A percentile compares a stretch with the other conserved stretches of the same genome.
phyloP scores from a whole-genome alignment of 2,797 vertebrate genomes.

The Xiphorhynchus erythropygius region DNA sequence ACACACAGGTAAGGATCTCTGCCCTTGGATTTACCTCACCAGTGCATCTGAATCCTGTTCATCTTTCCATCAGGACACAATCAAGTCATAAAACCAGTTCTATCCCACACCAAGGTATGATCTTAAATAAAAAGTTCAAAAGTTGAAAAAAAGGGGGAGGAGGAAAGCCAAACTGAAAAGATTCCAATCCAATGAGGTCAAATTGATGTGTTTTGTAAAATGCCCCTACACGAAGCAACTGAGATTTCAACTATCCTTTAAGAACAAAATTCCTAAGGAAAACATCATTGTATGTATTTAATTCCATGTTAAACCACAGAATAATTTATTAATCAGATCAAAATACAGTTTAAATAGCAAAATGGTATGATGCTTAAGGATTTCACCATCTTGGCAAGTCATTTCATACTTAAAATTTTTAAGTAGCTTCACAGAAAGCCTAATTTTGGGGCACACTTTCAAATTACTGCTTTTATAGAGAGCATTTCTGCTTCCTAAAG shows the following conservation, averaged over 20 bases:
- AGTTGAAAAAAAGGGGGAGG: background rate
- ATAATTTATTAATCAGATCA: background rate
- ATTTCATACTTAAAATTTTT: background rate
- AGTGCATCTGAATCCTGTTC: background rate
- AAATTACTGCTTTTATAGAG: background rate
- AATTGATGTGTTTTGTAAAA: background rate
- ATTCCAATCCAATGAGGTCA: background rate
- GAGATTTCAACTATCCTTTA: background rate
- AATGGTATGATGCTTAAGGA: background rate
- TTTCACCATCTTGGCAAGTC: background rate
- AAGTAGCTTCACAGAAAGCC: background rate
- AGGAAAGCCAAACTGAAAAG: background rate
- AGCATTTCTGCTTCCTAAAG: background rate
- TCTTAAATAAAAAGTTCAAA: background rate
- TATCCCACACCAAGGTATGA: background rate
- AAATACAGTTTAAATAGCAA: background rate
- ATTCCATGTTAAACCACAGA: background rate
- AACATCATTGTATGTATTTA: background rate
- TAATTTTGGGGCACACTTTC: background rate
- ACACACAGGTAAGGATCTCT: background rate
- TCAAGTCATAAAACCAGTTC: background rate
- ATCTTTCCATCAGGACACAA: rapidly evolving
- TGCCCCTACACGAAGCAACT: rapidly evolving
- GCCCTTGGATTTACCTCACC: background rate
- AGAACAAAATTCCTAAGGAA: background rate